Conservation (phyloP, 2,797 vertebrate genomes). For the Muraenolepis orangiensis region DNA sequence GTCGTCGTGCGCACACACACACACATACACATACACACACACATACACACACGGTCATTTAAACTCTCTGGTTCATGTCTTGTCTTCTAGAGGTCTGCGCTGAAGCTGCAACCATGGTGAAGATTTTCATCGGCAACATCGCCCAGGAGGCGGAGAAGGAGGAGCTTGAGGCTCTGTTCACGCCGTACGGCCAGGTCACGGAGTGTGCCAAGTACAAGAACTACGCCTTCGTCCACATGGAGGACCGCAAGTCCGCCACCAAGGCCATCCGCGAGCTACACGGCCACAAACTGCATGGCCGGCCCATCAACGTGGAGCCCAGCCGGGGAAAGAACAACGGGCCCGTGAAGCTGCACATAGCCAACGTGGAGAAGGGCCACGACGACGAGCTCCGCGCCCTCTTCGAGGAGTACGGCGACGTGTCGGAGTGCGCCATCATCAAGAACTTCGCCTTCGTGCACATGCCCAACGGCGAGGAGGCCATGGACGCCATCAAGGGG, state of each 20-base stretch:
- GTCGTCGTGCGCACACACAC: too few relatives aligned
- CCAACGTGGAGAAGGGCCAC: constrained; percentile 76
- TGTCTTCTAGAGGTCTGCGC: constrained; percentile 6
- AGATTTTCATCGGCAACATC: constrained; percentile 82
- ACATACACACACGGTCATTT: too few relatives aligned
- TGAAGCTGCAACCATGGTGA: constrained; percentile 71
- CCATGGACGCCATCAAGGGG: constrained; percentile 76
- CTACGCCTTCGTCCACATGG: constrained; percentile 81
- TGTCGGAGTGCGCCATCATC: constrained; percentile 73
- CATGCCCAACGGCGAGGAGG: constrained; percentile 77
- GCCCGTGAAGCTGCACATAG: constrained; percentile 76
- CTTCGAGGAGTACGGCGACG: constrained; percentile 78
- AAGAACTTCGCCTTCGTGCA: constrained; percentile 82
- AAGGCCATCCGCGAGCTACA: constrained; percentile 78
- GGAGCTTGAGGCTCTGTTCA: constrained; percentile 73
- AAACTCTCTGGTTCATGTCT: not conserved
- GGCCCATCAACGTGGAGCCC: constrained; percentile 78
- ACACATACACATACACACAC: too few relatives aligned
- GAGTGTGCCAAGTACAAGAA: constrained; percentile 82
- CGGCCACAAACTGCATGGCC: constrained; percentile 68
- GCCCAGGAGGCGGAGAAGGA: constrained; percentile 71
- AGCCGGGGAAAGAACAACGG: constrained; percentile 75
- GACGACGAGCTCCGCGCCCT: constrained; percentile 69
- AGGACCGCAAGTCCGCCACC: constrained; percentile 76
- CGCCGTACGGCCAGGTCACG: constrained; percentile 72